Evolutionary conservation across 2,113 vertebrate genomes (phyloP).

Genomic region (Alouatta palliata): DNA sequence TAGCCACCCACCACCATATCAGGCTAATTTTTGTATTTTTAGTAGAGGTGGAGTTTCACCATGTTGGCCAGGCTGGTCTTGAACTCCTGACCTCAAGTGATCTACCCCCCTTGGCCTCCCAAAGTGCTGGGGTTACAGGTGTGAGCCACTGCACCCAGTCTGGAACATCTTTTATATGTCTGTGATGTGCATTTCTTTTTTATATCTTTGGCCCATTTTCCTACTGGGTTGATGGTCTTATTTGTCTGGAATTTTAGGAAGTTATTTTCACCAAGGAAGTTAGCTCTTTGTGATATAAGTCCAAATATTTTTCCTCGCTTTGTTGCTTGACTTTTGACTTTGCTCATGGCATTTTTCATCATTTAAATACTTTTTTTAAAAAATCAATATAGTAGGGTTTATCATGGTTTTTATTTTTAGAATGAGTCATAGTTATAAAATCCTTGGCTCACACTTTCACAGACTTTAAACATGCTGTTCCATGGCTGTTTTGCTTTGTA

Average conservation of each 20-base stretch:
- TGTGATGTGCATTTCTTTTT: constrained; percentile 17
- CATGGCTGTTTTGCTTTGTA: background rate
- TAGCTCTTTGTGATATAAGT: constrained; percentile 8
- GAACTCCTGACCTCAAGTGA: no score
- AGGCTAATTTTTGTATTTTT: no score
- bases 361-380: background rate
- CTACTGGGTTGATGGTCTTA: background rate
- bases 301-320: constrained; percentile 1
- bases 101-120: no score
- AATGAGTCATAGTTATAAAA: constrained; percentile 39
- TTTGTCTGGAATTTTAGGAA: constrained; percentile 2
- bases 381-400: constrained; percentile 7
- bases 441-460: background rate
- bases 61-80: no score
- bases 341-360: background rate
- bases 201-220: background rate
- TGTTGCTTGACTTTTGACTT: background rate
- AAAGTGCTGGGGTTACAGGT: no score
- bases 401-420: background rate
- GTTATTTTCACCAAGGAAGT: constrained; percentile 15
- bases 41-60: no score
- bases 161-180: background rate
- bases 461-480: background rate
- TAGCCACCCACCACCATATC: no score
- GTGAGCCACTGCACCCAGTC: no score